Base-by-base conservation (phyloP, 2,888 invertebrate species). In the Metacarcinus magister region DNA sequence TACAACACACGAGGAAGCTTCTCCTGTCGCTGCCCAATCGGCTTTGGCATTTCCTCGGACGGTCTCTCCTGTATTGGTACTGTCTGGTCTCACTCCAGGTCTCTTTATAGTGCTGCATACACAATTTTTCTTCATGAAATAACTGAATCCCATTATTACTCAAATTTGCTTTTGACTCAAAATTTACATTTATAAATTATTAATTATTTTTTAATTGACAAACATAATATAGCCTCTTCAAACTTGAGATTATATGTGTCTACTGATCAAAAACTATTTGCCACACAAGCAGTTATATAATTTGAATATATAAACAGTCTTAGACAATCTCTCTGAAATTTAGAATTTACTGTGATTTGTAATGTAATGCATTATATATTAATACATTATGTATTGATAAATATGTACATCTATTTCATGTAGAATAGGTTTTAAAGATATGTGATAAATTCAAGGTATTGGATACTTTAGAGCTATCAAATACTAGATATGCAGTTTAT, bases 31-130 rank as follows among this genome's bases (percentile, higher is more conserved):
- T 99, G 99, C 97, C 98, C 98, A 0, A 98, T 98, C 0, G 99
- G 99, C 0, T 99, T 98, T 97, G 98, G 98, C 97, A 98, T 99
- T 0, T 98, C 99, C 0, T 98, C 98, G 67, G 99, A 99, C 97
- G 98, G 99, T 0, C 98, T 98, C 97, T 98, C 98, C 96, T 99
- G 99, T 97, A 98, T 98, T 95, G 98, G 98, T 98, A 97, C 97
- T 97, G 96, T 46, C 43, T 91, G 23, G 39, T 91, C 75, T 82
- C 16, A 94, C 16, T 39, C 43, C 19, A 89, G 94, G 95, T 93
- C 67, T 75, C 39, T 94, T 44, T 89, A 46, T 67, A 46, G n/a
- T 48, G 19, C 23, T 87, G 54, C 32, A 75, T 46, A 92, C 16
- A 43, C 67, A 5, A 44, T 43, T 60, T 93, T 28, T n/a, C 23